These are phyloP conservation scores for Oscheius myriophilus DNA, from an alignment of 2,888 invertebrate genomes.

Conservation along the genomic window DNA sequence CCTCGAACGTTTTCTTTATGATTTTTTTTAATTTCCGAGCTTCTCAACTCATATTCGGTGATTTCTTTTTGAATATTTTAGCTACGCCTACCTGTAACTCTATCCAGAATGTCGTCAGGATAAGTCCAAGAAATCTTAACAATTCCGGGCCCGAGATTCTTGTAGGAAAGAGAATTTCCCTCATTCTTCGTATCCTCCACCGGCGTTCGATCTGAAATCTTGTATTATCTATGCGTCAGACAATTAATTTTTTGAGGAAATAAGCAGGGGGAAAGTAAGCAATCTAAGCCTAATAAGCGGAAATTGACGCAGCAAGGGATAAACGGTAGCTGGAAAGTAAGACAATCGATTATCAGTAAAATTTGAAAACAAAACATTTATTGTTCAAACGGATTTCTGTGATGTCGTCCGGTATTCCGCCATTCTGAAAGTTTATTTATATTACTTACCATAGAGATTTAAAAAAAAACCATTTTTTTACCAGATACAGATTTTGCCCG, in stretches of 20 bases:
- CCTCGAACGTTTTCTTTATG: too few species aligned
- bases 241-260: background rate
- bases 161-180: conserved; percentile 60
- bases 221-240: background rate
- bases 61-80: too few species aligned
- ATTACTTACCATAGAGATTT: too few species aligned
- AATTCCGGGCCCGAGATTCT: conserved; percentile 60
- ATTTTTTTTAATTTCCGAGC: too few species aligned
- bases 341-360: too few species aligned
- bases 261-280: background rate
- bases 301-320: too few species aligned
- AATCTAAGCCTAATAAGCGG: too few species aligned
- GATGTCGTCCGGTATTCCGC: conserved; percentile 20
- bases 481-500: too few species aligned
- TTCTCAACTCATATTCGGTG: too few species aligned
- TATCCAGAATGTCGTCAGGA: conserved; percentile 51
- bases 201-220: conserved; percentile 19
- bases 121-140: conserved; percentile 63
- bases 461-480: too few species aligned
- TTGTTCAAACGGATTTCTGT: conserved; percentile 28
- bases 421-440: conserved; percentile 14
- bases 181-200: conserved; percentile 36
- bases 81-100: conserved; percentile 55
- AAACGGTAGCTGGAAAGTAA: too few species aligned
- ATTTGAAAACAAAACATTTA: conserved; percentile 9